Evolutionary conservation across 2,113 vertebrate genomes (phyloP), one percentile per base, ranked within the genome.

Genomic region (Hyla sarda): DNA sequence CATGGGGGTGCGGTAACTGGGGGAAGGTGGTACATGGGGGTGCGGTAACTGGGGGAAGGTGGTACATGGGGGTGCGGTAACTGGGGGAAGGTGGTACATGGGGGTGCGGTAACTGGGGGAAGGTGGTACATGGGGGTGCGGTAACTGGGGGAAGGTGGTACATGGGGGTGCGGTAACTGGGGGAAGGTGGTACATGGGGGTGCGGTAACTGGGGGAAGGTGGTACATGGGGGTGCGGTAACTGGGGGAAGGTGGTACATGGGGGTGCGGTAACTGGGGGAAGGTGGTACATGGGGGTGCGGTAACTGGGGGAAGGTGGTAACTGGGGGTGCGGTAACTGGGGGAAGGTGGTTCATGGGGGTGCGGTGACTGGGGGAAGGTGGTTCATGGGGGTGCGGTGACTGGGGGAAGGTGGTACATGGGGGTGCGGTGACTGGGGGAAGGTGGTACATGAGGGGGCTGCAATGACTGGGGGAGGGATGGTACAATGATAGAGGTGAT

Each of bases 401-500:
- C 12, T 30, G 58, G n/a, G 58, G 58, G 58, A 9, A 23, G 54
- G 10, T 0, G 8, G 58, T 62, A 28, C 8, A 62, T 62, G 10
- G 58, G 58, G n/a, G n/a, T 41, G 41, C 8, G 41, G 41, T 41
- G 3, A 41, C 41, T 41, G 41, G 41, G 41, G 41, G 41, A 21
- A 5, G 5, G 7, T 0, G 8, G 21, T 23, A 56, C 5, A 56
- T 62, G 58, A n/a, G 23, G 58, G n/a, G 58, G 54, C n/a, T 3
- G 58, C 3, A 2, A 13, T 10, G n/a, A 62, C 9, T 0, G 9
- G 0, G 74, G 82, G 45, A 19, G 16, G 11, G 1, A 5, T 0
- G 28, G 78, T 5, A 85, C 79, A 21, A 88, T 83, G 76, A 13
- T 89, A 52, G 8, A 73, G 16, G 4, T 69, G 71, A 8, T 8